A percentile compares a stretch with the other conserved stretches of the same genome.
Evolutionary conservation across 2,113 vertebrate genomes (phyloP).

Genomic region (Phylloscopus trochiloides): DNA sequence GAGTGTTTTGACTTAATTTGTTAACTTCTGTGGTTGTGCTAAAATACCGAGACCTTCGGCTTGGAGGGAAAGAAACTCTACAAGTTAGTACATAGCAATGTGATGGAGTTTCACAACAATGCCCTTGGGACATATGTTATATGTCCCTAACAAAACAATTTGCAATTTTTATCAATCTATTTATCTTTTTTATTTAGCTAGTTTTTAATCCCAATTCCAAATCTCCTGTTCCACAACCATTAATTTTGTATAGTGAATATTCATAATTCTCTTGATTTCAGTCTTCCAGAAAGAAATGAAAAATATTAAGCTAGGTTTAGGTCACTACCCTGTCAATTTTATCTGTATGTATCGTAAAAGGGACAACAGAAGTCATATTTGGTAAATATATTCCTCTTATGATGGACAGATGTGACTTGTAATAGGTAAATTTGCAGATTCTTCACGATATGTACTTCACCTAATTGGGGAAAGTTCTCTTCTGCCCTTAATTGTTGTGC

Average conservation of each 20-base stretch:
- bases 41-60: accelerated
- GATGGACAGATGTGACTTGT: background rate
- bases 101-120: background rate
- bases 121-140: background rate
- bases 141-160: background rate
- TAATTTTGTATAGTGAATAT: background rate
- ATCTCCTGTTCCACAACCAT: background rate
- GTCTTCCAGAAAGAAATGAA: background rate
- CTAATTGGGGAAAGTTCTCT: background rate
- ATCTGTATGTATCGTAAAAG: background rate
- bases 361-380: background rate
- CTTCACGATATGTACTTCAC: background rate
- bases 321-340: background rate
- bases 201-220: background rate
- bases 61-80: background rate
- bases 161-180: background rate
- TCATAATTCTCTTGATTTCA: background rate
- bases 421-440: background rate
- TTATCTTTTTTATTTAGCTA: background rate
- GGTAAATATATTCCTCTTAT: background rate
- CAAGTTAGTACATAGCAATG: background rate
- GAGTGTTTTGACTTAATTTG: background rate
- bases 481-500: background rate
- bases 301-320: background rate
- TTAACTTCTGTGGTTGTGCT: background rate